Evolutionary conservation across 2,113 vertebrate species (phyloP).

Genomic region (Tupaia chinensis): DNA sequence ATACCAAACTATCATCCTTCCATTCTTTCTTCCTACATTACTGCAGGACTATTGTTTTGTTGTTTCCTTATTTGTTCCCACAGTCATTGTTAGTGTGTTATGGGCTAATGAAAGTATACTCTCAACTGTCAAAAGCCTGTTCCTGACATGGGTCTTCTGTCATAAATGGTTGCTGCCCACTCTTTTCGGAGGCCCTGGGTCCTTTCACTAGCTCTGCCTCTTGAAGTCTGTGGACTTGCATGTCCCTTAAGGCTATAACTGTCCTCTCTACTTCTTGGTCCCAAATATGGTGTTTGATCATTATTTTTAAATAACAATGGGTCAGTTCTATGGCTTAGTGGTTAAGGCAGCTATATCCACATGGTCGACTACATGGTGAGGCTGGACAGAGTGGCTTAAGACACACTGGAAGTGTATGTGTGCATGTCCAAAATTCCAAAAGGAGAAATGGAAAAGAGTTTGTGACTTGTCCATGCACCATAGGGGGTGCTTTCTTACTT

Average conservation of each 20-base stretch:
- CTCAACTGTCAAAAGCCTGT: not conserved
- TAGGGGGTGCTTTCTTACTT: too few relatives aligned
- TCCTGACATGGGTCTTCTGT: fast-evolving
- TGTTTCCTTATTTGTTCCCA: not conserved
- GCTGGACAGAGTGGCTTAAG: too few relatives aligned
- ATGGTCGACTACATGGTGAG: too few relatives aligned
- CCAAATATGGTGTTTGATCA: not conserved
- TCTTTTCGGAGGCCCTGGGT: not conserved
- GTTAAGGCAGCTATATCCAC: too few relatives aligned
- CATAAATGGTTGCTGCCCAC: not conserved
- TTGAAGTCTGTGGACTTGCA: not conserved
- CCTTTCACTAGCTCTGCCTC: not conserved
- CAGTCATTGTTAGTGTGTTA: not conserved
- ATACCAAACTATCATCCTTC: not conserved
- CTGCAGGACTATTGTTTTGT: not conserved
- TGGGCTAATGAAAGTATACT: not conserved
- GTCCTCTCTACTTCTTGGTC: not conserved
- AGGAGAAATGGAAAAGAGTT: too few relatives aligned
- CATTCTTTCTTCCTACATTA: not conserved
- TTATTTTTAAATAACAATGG: not conserved
- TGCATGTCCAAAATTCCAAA: too few relatives aligned
- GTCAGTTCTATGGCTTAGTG: too few relatives aligned
- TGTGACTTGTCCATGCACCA: too few relatives aligned
- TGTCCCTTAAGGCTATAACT: not conserved
- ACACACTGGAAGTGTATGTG: too few relatives aligned